phyloP scores from a whole-genome alignment of 2,113 vertebrate species.

The Phaethornis superciliosus region DNA sequence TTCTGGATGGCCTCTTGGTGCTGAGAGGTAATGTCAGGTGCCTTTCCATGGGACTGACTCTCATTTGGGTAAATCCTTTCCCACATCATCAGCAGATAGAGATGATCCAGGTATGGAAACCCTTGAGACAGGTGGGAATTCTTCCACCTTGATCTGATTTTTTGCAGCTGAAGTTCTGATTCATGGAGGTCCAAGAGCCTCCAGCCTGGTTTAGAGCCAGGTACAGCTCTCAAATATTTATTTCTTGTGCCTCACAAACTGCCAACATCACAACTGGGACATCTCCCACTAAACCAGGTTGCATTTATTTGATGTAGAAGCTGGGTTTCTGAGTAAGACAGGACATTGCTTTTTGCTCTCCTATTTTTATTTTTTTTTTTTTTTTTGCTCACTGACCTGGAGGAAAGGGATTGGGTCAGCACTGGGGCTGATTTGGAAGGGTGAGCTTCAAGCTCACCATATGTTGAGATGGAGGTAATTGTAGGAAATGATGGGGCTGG shows the following conservation, averaged over 20 bases:
- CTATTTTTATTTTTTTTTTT: neutral
- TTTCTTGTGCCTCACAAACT: too few species aligned
- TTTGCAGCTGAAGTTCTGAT: neutral
- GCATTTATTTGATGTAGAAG: too few species aligned
- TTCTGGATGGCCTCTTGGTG: neutral
- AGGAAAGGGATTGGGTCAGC: neutral
- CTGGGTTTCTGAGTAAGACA: too few species aligned
- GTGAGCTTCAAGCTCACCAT: too few species aligned
- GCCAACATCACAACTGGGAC: too few species aligned
- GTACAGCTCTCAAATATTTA: neutral
- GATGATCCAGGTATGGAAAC: neutral
- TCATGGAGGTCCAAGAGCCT: neutral
- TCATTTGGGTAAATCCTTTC: neutral
- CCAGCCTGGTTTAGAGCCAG: neutral
- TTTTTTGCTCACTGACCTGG: neutral
- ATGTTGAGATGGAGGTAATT: neutral
- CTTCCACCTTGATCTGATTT: neutral
- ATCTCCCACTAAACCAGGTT: too few species aligned
- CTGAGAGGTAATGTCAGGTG: neutral
- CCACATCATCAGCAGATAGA: neutral
- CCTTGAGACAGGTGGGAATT: neutral
- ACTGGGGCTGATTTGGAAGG: neutral
- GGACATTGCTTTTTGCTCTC: too few species aligned
- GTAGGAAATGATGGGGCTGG: neutral
- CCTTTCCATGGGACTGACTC: neutral